These are phyloP conservation scores for Ascidia mentula DNA, from an alignment of 23 tunicate species.

Conservation along the genomic window DNA sequence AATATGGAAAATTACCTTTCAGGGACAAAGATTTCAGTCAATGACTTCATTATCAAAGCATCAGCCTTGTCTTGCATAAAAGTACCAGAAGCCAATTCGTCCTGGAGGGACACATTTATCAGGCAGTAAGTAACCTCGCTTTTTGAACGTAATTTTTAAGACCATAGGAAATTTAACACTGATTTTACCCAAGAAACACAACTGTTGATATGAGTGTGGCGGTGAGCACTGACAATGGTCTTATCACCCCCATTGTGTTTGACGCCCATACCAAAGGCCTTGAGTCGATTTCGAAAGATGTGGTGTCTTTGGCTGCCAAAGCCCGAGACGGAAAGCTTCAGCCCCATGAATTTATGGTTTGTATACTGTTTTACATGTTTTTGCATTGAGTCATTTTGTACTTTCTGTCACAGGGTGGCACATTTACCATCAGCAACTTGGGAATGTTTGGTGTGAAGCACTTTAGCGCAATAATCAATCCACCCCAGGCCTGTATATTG, in stretches of 20 bases:
- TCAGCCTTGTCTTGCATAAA: constrained; percentile 76
- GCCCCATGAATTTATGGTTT: constrained; percentile 88
- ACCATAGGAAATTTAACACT: too few relatives aligned
- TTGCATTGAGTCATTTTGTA: background rate
- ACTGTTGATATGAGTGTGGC: constrained; percentile 92
- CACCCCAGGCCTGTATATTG: constrained; percentile 97
- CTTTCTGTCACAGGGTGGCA: constrained; percentile 92
- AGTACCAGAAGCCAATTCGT: constrained; percentile 91
- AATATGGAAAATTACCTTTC: too few relatives aligned
- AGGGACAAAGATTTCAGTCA: constrained; percentile 86
- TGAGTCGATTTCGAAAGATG: constrained; percentile 56
- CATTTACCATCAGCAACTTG: constrained; percentile 93
- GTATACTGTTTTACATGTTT: background rate
- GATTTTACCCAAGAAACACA: too few relatives aligned
- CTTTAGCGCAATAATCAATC: constrained; percentile 98
- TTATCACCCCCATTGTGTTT: constrained; percentile 93
- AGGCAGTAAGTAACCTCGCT: constrained; percentile 96
- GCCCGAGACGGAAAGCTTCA: constrained; percentile 96
- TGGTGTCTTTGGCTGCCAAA: constrained; percentile 59
- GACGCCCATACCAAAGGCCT: constrained; percentile 88
- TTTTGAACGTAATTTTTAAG: too few relatives aligned
- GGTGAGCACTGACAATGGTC: constrained; percentile 88
- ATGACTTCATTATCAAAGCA: constrained; percentile 95
- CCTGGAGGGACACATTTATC: constrained; percentile 88
- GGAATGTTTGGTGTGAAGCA: constrained; percentile 99